Evolutionary conservation across 2,888 invertebrate species (phyloP), one percentile per base, ranked within the genome.

Genomic region (Euzophera pinguis): DNA sequence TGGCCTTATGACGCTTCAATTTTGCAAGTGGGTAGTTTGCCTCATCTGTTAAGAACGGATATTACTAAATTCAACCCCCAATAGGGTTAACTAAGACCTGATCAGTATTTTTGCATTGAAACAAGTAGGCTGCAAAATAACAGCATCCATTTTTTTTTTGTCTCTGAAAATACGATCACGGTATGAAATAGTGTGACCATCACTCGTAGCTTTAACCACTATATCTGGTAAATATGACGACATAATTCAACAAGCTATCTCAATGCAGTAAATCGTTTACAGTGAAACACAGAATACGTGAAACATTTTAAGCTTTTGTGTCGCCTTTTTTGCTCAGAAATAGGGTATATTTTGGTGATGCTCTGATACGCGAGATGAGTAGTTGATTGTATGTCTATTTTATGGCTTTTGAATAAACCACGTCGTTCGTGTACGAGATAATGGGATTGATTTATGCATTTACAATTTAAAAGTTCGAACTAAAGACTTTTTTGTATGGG

Each of bases 361-460:
- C 5, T 22, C 5, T 22, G 22, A 3, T 3, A 3, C 22, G 22
- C 2, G 3, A 22, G 22, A 4, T 9, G 32, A 9, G 13, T 13
- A 4, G 38, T 0, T 13, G 3, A 14, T 12, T 38, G 38, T 41
- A 41, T 27, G n/a, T 13, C 12, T 48, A 17, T 37, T 48, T 48
- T 48, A 48, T 38, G 22, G 17, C 48, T 38, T 48, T 38, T 7
- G 38, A 48, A 48, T 48, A 48, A 38, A 48, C 27, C 22, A 39
- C 35, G 22, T 48, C 27, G 12, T 27, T 43, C 17, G 41, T 6
- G 22, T 17, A 12, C 7, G 41, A 17, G 14, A 41, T 27, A 43
- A 43, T 27, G 1, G 10, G 27, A 12, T 10, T 43, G 42, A 43
- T 43, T 27, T 12, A 43, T 29, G 42, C 13, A 0, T 12, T 12